Evolutionary conservation across 2,888 invertebrate species (phyloP).

Genomic region (Carpatolechia fugitivella): DNA sequence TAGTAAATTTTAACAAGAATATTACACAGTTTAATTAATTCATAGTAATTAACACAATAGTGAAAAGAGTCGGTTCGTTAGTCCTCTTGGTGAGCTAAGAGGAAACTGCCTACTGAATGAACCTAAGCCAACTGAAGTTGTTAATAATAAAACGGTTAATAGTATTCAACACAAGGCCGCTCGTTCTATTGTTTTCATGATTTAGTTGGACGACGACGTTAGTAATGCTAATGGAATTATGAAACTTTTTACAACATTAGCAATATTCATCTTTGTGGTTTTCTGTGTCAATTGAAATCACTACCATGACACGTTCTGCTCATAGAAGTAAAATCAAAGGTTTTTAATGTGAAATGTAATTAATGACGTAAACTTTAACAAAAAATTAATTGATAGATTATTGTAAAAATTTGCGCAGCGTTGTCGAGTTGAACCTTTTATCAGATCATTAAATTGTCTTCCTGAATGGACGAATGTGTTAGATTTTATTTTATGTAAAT

Average conservation of each 20-base stretch:
- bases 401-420: neutral
- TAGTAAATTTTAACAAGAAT: neutral
- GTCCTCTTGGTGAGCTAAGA: slow-evolving; percentile 21
- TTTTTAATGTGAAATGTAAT: too few relatives aligned
- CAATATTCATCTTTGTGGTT: neutral
- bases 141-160: slow-evolving; percentile 49
- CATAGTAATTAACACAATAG: neutral
- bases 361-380: too few relatives aligned
- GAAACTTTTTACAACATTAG: neutral
- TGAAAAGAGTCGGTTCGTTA: neutral
- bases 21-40: neutral
- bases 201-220: neutral
- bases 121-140: slow-evolving; percentile 32
- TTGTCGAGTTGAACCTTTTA: too few relatives aligned
- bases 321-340: too few relatives aligned
- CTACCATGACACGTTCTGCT: too few relatives aligned
- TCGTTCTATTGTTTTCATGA: slow-evolving; percentile 24
- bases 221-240: neutral
- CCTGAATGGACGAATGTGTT: too few relatives aligned
- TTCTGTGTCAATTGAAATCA: neutral
- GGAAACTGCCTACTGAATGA: slow-evolving; percentile 44
- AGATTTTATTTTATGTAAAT: too few relatives aligned
- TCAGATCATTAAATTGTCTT: neutral
- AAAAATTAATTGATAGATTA: neutral
- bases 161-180: slow-evolving; percentile 36